These are phyloP conservation scores for Portunus trituberculatus DNA, from an alignment of 1,140 invertebrate species.

Conservation along the genomic window DNA sequence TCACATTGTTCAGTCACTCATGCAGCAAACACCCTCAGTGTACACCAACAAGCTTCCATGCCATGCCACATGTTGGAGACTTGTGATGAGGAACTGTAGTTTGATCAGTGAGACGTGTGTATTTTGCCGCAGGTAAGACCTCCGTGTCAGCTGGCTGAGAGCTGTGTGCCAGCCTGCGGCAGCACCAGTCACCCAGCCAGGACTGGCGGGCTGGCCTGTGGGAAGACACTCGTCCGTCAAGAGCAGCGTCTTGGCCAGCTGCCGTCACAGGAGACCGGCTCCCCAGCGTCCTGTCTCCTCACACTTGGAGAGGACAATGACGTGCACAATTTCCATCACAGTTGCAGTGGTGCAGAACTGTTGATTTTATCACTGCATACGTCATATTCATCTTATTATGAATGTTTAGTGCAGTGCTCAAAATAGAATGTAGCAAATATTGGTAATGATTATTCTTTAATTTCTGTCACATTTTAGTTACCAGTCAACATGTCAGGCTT, in stretches of 20 bases:
- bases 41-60: too few species aligned
- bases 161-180: background rate
- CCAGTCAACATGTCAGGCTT: background rate
- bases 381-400: too few species aligned
- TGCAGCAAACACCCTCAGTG: too few species aligned
- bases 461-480: background rate
- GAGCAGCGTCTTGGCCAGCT: too few species aligned
- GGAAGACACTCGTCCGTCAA: too few species aligned
- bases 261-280: too few species aligned
- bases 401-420: too few species aligned
- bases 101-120: background rate
- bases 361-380: background rate
- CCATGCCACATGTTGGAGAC: too few species aligned
- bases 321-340: background rate
- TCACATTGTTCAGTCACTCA: too few species aligned
- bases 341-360: background rate
- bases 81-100: too few species aligned
- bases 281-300: background rate
- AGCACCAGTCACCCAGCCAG: background rate
- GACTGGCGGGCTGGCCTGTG: background rate
- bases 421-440: background rate
- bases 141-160: background rate
- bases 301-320: too few species aligned
- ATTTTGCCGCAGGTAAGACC: background rate
- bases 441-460: background rate